Evolutionary conservation across 2,113 vertebrate genomes (phyloP).

Genomic region (Bothrops jararaca): DNA sequence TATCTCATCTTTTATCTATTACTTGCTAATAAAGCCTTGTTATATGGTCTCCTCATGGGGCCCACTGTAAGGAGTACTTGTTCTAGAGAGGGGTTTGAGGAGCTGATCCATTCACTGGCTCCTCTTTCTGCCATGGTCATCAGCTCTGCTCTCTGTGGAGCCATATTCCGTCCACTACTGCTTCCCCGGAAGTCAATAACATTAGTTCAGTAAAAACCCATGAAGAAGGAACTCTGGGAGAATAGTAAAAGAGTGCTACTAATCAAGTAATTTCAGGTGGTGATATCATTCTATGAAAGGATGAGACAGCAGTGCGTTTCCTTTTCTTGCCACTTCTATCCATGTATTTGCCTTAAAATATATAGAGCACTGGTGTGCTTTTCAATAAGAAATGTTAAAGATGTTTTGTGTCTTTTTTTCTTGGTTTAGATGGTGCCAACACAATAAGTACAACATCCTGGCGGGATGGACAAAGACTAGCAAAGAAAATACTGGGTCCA

Average conservation of each 20-base stretch:
- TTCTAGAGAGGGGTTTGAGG: neutral
- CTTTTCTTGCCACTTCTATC: neutral
- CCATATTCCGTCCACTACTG: neutral
- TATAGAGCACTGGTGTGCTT: neutral
- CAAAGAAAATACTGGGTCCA: constrained; percentile 88
- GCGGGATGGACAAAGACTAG: constrained; percentile 91
- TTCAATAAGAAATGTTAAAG: neutral
- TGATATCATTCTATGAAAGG: neutral
- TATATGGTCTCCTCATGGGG: neutral
- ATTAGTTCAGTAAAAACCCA: neutral
- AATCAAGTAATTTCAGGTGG: neutral
- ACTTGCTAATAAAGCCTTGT: neutral
- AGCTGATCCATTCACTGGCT: neutral
- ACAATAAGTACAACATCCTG: constrained; percentile 86
- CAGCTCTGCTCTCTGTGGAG: neutral
- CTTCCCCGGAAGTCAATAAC: neutral
- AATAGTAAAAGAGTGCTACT: neutral
- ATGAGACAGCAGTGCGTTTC: neutral
- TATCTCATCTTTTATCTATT: neutral
- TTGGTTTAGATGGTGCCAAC: constrained; percentile 60
- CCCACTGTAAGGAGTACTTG: neutral
- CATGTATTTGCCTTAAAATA: neutral
- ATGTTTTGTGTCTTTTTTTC: constrained; percentile 17
- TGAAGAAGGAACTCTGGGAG: neutral
- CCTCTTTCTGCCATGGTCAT: neutral